phyloP scores from a whole-genome alignment of 2,888 invertebrate species.

The Galeruca laticollis region DNA sequence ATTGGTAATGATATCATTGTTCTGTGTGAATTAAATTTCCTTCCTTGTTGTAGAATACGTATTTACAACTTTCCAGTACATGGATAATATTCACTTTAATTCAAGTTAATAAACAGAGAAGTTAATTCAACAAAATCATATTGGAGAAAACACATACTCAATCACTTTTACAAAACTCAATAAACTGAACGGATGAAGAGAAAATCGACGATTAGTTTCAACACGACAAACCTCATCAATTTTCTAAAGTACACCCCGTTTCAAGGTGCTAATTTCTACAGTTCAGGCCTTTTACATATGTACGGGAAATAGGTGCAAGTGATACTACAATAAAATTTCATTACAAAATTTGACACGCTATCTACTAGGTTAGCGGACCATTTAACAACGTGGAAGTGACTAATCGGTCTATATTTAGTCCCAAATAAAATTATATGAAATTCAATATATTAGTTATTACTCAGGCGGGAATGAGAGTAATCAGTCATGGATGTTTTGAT shows the following conservation, averaged over 20 bases:
- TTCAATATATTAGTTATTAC: too few species aligned
- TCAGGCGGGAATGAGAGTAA: neutral
- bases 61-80: too few species aligned
- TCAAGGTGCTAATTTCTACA: slow-evolving; percentile 40
- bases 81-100: too few species aligned
- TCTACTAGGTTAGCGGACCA: slow-evolving; percentile 43
- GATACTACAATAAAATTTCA: slow-evolving; percentile 59
- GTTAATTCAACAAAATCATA: too few species aligned
- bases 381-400: slow-evolving; percentile 28
- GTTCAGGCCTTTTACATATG: slow-evolving; percentile 51
- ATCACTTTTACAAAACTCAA: neutral
- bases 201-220: neutral
- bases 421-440: neutral
- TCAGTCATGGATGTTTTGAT: neutral
- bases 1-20: too few species aligned
- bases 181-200: neutral
- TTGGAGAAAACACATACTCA: too few species aligned
- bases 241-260: slow-evolving; percentile 36
- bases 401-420: slow-evolving; percentile 2
- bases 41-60: too few species aligned
- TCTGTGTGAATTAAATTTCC: too few species aligned
- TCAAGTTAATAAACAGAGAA: too few species aligned
- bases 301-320: slow-evolving; percentile 52
- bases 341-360: slow-evolving; percentile 57
- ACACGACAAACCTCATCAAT: slow-evolving; percentile 24